Base-by-base conservation (phyloP, 2,797 vertebrate species). In the Spea hammondii region DNA sequence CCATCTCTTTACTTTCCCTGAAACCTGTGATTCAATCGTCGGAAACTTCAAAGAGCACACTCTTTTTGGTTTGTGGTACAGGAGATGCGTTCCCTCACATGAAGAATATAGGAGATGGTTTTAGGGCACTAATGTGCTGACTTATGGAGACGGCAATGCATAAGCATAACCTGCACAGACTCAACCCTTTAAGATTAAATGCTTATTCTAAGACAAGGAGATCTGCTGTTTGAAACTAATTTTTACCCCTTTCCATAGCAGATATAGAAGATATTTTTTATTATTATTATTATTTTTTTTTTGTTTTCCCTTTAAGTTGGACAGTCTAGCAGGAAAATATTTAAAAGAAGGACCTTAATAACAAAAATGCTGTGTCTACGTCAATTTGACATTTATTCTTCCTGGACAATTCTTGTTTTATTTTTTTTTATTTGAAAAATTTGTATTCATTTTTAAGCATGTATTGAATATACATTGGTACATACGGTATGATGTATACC, bases 1-100 rank as follows among this genome's bases (percentile, higher is more conserved):
- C 49, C 46, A 5, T 59, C 9, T 69, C 44, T 73, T 72, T 70
- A 54, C 54, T 44, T 49, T n/a, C 47, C 17, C 53, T 45, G 54
- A 59, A 10, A 49, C 59, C 59, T 65, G 57, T 64, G 74, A 72
- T 54, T 60, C 47, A 14, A 48, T 12, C 6, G 68, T 50, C n/a
- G 47, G 12, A 62, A 8, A 64, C 74, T 45, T 77, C 74, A 77
- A 8, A 54, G 44, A 14, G 48, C 46, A 59, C 57, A 57, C 60
- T 32, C n/a, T n/a, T n/a, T 78, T 46, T 73, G 73, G 68, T 77
- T 64, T 74, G 72, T 54, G 53, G 44, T 64, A 59, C 10, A 48
- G 45, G 6, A 57, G 32, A 49, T 64, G 8, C 9, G 7, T n/a
- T 49, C 6, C 10, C 10, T 13, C 11, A 32, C 32, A 62, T 17